phyloP scores from a whole-genome alignment of 1,140 invertebrate genomes.

The Aricia agestis region DNA sequence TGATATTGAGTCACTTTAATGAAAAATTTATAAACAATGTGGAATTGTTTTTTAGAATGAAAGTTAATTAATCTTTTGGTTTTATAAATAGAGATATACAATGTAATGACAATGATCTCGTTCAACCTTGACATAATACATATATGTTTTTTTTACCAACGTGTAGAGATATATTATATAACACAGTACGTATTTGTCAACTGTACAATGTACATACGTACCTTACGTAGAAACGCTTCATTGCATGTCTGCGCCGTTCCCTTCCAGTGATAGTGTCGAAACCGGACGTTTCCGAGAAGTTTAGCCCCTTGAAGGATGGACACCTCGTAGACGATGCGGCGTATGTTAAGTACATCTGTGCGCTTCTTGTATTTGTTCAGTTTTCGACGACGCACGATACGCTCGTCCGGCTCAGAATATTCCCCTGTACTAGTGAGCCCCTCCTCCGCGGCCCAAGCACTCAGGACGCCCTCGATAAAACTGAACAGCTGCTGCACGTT shows the following conservation, averaged over 20 bases:
- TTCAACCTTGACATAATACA: neutral
- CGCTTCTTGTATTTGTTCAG: slow-evolving; percentile 80
- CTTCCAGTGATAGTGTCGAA: slow-evolving; percentile 84
- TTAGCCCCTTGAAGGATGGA: slow-evolving; percentile 79
- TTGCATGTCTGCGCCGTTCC: slow-evolving; percentile 84
- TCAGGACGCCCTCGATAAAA: slow-evolving; percentile 83
- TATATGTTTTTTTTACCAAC: neutral
- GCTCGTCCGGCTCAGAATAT: slow-evolving; percentile 79
- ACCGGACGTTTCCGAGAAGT: slow-evolving; percentile 79
- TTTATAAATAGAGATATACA: too few relatives aligned
- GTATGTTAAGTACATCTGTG: slow-evolving; percentile 79
- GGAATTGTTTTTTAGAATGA: neutral
- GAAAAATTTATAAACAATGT: slow-evolving; percentile 9
- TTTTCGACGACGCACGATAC: slow-evolving; percentile 79
- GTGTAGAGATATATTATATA: too few relatives aligned
- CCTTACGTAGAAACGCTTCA: slow-evolving; percentile 85
- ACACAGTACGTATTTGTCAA: too few relatives aligned
- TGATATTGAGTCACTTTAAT: slow-evolving; percentile 15
- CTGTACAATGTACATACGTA: slow-evolving; percentile 43
- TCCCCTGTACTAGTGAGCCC: slow-evolving; percentile 81
- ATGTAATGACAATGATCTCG: too few relatives aligned
- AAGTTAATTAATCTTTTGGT: too few relatives aligned
- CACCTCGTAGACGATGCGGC: slow-evolving; percentile 80
- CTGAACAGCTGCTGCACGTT: slow-evolving; percentile 87
- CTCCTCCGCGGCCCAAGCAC: slow-evolving; percentile 82